A percentile compares a stretch with the other conserved stretches of the same genome.
phyloP scores from a whole-genome alignment of 2,888 invertebrate genomes.

The Chaitophorus viminalis region DNA sequence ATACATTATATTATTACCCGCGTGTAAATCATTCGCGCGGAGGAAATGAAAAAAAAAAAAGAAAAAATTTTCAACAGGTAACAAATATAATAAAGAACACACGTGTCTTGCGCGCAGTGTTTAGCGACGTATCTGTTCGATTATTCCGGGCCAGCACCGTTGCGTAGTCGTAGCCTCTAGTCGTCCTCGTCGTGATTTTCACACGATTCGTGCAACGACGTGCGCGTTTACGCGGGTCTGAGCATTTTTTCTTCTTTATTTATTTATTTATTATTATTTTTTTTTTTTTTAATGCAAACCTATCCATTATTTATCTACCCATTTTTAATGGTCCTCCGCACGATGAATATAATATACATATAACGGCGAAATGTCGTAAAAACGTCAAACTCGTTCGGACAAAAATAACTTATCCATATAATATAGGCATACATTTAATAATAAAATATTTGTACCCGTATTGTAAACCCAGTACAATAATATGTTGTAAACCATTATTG shows the following conservation, averaged over 20 bases:
- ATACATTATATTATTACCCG: neutral
- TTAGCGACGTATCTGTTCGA: neutral
- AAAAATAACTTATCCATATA: neutral
- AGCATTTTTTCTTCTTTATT: neutral
- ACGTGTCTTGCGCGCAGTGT: neutral
- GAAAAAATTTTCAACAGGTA: neutral
- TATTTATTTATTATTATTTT: too few species aligned
- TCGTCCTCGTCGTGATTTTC: slow-evolving; percentile 2
- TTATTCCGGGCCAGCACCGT: slow-evolving; percentile 15
- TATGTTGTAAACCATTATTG: too few species aligned
- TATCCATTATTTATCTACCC: neutral
- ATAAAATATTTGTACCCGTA: too few species aligned
- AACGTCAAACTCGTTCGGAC: neutral
- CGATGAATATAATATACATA: neutral
- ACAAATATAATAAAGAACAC: neutral
- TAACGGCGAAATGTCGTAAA: slow-evolving; percentile 5
- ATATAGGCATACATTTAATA: neutral
- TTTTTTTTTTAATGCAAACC: neutral
- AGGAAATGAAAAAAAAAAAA: neutral
- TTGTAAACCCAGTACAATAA: too few species aligned
- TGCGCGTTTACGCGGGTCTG: neutral
- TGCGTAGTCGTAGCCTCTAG: too few species aligned
- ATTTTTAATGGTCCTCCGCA: neutral
- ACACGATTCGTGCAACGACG: neutral
- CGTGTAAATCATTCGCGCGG: slow-evolving; percentile 1